Evolutionary conservation across 2,113 vertebrate genomes (phyloP), one percentile per base, ranked within the genome.

Genomic region (Chionis minor): DNA sequence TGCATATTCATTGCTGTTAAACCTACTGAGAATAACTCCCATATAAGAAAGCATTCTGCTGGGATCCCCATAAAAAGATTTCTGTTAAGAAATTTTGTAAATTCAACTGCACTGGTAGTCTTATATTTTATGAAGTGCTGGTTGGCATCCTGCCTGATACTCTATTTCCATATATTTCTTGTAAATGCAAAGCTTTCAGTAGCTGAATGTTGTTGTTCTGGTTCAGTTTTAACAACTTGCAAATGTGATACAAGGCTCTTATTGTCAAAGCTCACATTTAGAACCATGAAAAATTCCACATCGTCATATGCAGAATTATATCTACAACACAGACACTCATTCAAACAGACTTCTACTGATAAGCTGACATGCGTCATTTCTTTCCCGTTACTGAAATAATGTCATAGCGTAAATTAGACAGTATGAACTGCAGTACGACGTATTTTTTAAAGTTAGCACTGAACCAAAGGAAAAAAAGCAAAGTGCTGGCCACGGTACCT

Each of bases 181-280:
- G 49, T 61, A 95, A 95, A 86, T 70, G 86, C 18, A 91, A 90
- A 93, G 59, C 56, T 95, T 95, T 94, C 58, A 35, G 69, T 74
- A 81, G 49, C 56, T 85, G 71, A 92, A 79, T 61, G 72, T 58
- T 91, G 91, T 73, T 89, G 70, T 78, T 92, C 80, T 91, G 59
- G 74, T 86, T 94, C 73, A 86, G 63, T 61, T 91, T 92, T 92
- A 96, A 96, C 58, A 96, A 51, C 55, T 74, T 83, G 72, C 84
- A 96, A 96, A 88, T 77, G 77, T 2, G 33, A 88, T 83, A 82
- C 54, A 87, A 88, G 62, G 58, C 69, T 94, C 52, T 54, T 30
- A 56, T 88, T 90, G 67, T 87, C 79, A 95, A 89, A 88, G 71
- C 71, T 96, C 26, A 28, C n/a, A 80, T 73, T 88, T n/a, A 82